Evolutionary conservation across 2,888 invertebrate genomes (phyloP).

Genomic region (Petrolisthes cinctipes): DNA sequence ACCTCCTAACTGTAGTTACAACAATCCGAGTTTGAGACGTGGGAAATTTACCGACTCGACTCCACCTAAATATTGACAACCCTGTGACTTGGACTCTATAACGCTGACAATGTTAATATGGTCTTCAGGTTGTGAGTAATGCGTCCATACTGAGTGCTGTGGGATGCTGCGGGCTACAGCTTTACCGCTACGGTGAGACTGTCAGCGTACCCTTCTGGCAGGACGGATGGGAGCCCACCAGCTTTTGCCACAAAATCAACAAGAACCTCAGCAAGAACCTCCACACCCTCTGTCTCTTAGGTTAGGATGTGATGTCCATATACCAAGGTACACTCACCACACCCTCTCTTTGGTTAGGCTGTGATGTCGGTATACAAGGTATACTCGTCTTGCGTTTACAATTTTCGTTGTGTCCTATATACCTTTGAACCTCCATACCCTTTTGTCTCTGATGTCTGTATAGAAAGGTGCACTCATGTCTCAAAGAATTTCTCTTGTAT

Average conservation of each 20-base stretch:
- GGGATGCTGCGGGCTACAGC: slow-evolving; percentile 92
- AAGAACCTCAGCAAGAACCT: slow-evolving; percentile 85
- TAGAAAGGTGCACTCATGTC: no score
- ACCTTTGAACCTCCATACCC: no score
- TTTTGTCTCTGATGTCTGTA: no score
- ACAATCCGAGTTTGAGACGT: no score
- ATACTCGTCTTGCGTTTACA: no score
- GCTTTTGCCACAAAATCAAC: slow-evolving; percentile 93
- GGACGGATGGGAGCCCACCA: slow-evolving; percentile 92
- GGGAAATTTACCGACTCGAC: no score
- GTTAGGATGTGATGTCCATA: slow-evolving; percentile 23
- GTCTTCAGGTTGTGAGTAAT: slow-evolving; percentile 89
- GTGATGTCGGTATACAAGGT: no score
- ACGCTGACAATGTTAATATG: slow-evolving; percentile 45
- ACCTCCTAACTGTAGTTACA: no score
- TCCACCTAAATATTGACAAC: no score
- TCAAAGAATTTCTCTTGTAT: no score
- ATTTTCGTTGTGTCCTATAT: neutral
- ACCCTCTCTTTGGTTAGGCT: no score
- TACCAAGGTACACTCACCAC: neutral
- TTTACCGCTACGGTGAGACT: slow-evolving; percentile 97
- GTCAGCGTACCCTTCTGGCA: slow-evolving; percentile 99
- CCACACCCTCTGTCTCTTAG: slow-evolving; percentile 94
- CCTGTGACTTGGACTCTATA: no score
- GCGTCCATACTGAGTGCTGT: slow-evolving; percentile 98